phyloP scores from a whole-genome alignment of 2,888 invertebrate genomes.

The Tuberolachnus salignus region DNA sequence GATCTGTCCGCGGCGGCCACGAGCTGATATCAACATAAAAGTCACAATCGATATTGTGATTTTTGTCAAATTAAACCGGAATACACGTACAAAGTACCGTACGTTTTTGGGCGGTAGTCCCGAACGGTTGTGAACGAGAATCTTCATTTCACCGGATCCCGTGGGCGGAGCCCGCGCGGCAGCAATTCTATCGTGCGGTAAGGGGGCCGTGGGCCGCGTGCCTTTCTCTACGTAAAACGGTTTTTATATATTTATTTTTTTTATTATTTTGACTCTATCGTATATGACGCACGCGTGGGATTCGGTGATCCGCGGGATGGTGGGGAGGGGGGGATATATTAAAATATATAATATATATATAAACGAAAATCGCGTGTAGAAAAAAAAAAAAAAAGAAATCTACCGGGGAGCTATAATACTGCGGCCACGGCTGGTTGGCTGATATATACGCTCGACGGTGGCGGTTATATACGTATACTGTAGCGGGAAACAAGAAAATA shows the following conservation, averaged over 20 bases:
- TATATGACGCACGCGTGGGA: neutral
- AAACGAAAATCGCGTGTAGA: neutral
- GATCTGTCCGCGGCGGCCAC: too few species aligned
- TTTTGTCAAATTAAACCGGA: too few species aligned
- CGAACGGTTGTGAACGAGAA: neutral
- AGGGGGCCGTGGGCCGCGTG: slow-evolving; percentile 7
- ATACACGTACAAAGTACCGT: too few species aligned
- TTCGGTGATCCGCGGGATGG: neutral
- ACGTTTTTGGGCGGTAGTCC: too few species aligned
- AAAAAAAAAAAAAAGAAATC: neutral
- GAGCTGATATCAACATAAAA: too few species aligned
- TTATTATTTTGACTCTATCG: slow-evolving; percentile 4
- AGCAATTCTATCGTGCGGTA: slow-evolving; percentile 10
- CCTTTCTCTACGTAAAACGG: too few species aligned
- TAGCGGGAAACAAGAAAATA: slow-evolving; percentile 47
- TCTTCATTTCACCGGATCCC: slow-evolving; percentile 30
- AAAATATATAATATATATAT: slow-evolving; percentile 9
- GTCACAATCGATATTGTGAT: too few species aligned
- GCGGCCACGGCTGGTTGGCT: too few species aligned
- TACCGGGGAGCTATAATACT: too few species aligned
- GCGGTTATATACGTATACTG: neutral
- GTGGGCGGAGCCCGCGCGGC: slow-evolving; percentile 18
- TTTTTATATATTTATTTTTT: slow-evolving; percentile 21
- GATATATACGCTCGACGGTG: neutral
- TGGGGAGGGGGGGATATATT: slow-evolving; percentile 32